Conservation (phyloP, 2,797 vertebrate species). For the Falco cherrug region DNA sequence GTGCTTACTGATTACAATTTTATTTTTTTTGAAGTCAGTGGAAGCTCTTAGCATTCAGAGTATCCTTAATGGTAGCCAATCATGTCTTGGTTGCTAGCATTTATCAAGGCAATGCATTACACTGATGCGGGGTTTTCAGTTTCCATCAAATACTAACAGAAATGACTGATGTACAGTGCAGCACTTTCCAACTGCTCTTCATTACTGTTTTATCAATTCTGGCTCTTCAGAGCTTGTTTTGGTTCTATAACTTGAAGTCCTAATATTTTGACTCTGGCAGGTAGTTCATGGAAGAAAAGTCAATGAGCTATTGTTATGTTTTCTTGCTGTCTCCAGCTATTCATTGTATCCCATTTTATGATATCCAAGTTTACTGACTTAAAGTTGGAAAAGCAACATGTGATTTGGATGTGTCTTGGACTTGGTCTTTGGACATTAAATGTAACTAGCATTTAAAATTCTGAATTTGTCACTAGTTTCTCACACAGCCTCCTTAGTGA, state of each 20-base stretch:
- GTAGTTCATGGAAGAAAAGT: constrained; percentile 21
- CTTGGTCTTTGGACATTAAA: background rate
- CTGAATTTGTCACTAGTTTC: background rate
- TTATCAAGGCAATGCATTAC: background rate
- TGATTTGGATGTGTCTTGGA: background rate
- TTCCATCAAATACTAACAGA: constrained; percentile 3
- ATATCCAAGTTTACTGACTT: background rate
- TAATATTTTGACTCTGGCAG: constrained; percentile 28
- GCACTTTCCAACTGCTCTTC: background rate
- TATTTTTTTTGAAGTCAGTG: background rate
- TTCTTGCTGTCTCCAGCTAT: background rate
- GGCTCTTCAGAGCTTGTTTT: constrained; percentile 23
- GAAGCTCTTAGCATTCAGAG: background rate
- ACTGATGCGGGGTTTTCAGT: background rate
- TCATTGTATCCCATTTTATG: background rate
- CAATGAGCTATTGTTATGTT: background rate
- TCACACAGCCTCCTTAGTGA: background rate
- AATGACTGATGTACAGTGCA: background rate
- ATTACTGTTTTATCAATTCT: constrained; percentile 19
- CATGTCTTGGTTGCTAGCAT: background rate
- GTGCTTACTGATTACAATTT: background rate
- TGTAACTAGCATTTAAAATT: background rate
- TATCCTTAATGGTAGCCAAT: background rate
- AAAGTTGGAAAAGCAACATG: background rate
- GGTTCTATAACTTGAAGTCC: constrained; percentile 18